Percentiles rank a stretch among this genome's conserved stretches.
These are phyloP conservation scores for Pseudonaja textilis DNA, from an alignment of 2,113 vertebrate genomes.

Conservation along the genomic window DNA sequence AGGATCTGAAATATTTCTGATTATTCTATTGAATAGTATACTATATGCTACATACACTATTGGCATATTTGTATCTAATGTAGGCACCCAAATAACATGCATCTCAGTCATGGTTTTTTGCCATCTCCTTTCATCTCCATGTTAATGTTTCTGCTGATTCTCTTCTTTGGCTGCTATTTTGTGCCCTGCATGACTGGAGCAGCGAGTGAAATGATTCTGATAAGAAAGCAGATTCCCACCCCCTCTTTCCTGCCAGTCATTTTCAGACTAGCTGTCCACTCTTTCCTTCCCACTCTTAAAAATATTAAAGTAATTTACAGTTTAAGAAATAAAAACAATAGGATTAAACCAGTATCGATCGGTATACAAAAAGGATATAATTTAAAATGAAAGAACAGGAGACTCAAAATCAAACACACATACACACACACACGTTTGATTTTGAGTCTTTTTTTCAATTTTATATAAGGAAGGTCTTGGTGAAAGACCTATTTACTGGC, in stretches of 20 bases:
- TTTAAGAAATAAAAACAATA: not conserved
- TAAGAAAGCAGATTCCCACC: not conserved
- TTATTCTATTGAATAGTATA: not conserved
- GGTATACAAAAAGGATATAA: not conserved
- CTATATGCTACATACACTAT: not conserved
- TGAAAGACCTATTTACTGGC: not conserved
- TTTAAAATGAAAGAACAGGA: not conserved
- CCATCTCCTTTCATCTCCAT: not conserved
- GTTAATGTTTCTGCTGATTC: not conserved
- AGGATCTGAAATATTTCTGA: not conserved
- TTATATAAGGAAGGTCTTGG: not conserved
- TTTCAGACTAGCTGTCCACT: not conserved
- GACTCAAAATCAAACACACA: not conserved
- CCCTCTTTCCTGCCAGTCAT: not conserved
- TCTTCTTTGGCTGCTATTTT: not conserved
- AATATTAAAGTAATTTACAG: not conserved
- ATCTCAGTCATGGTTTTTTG: not conserved
- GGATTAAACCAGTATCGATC: not conserved
- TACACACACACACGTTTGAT: not conserved
- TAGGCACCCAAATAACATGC: not conserved
- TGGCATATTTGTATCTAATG: not conserved
- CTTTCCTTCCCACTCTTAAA: not conserved
- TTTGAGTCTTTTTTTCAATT: not conserved
- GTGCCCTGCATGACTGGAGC: not conserved
- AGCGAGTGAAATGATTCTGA: not conserved